Evolutionary conservation across 2,113 vertebrate species (phyloP).

Genomic region (Steatornis caripensis): DNA sequence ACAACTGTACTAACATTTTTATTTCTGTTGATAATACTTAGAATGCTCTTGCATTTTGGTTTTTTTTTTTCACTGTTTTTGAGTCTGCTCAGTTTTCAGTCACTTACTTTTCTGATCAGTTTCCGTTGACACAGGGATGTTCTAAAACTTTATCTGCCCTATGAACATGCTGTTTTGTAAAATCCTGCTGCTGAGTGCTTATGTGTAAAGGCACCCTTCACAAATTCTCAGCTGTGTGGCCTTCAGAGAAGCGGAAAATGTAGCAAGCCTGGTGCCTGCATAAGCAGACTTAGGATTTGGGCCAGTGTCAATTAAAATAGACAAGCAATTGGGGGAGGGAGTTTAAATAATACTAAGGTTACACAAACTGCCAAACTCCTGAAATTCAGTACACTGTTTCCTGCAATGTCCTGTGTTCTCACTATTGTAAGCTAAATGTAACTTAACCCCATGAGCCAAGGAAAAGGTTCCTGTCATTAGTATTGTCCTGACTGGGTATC

Average conservation of each 20-base stretch:
- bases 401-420: background rate
- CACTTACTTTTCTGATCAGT: background rate
- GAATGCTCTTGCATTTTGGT: background rate
- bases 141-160: background rate
- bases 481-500: background rate
- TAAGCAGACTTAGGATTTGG: background rate
- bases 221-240: background rate
- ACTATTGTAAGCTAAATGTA: conserved; percentile 6
- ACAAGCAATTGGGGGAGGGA: background rate
- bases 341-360: conserved; percentile 29
- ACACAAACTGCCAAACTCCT: conserved; percentile 17
- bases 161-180: background rate
- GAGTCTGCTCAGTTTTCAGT: background rate
- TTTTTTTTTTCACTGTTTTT: background rate
- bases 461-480: background rate
- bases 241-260: background rate
- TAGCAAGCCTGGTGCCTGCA: background rate
- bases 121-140: background rate
- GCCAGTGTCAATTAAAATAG: conserved; percentile 1
- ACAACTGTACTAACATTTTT: background rate
- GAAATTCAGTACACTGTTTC: conserved; percentile 39
- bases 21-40: background rate
- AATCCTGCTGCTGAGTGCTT: background rate
- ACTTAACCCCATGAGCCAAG: background rate
- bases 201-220: background rate